These are phyloP conservation scores for Lampris incognitus DNA, from an alignment of 2,113 vertebrate genomes.

Conservation along the genomic window DNA sequence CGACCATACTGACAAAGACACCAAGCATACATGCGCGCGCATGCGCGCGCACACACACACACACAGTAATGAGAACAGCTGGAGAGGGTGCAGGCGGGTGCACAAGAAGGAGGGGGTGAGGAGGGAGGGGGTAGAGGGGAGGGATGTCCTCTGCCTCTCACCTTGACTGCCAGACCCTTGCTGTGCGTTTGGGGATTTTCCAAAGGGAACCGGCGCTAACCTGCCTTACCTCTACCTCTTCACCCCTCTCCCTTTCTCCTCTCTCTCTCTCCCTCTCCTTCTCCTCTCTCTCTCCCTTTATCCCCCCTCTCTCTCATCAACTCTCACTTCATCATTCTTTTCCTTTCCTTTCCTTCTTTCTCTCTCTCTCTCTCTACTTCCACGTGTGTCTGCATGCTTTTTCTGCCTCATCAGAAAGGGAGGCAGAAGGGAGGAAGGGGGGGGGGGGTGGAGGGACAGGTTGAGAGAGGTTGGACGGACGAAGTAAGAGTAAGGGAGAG, in stretches of 20 bases:
- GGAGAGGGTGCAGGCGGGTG: conserved; percentile 60
- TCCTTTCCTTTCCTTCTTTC: background rate
- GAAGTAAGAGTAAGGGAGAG: conserved; percentile 22
- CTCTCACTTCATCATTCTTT: background rate
- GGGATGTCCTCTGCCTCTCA: conserved; percentile 80
- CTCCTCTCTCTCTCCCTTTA: background rate
- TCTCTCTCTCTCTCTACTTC: background rate
- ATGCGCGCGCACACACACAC: conserved; percentile 10
- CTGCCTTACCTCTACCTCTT: conserved; percentile 6
- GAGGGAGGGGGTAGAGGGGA: conserved; percentile 24
- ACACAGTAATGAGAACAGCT: conserved; percentile 74
- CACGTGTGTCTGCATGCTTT: conserved; percentile 26
- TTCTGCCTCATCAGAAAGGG: conserved; percentile 31
- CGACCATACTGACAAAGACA: background rate
- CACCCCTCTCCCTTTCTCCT: conserved; percentile 15
- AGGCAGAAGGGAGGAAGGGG: background rate
- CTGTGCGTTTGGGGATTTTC: conserved; percentile 81
- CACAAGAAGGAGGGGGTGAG: conserved; percentile 22
- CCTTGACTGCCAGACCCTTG: conserved; percentile 78
- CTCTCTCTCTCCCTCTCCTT: background rate
- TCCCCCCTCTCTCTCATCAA: background rate
- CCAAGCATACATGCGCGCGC: background rate
- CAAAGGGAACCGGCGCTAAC: conserved; percentile 63
- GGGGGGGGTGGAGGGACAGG: conserved; percentile 3
- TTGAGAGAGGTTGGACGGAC: background rate